phyloP scores from a whole-genome alignment of 1,140 invertebrate genomes.

The Macrobrachium rosenbergii region DNA sequence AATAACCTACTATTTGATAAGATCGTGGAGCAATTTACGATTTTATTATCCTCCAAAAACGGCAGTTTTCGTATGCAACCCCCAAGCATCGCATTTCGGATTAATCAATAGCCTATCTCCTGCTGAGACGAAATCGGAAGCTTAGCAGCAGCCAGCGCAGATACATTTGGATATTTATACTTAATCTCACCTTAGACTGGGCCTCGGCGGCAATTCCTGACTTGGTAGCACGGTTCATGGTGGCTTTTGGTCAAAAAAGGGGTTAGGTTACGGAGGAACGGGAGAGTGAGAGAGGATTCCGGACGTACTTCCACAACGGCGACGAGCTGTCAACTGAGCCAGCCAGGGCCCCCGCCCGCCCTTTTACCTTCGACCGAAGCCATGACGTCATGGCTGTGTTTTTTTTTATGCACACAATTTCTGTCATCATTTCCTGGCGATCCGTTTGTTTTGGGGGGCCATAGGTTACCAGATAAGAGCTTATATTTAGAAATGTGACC shows the following conservation, averaged over 20 bases:
- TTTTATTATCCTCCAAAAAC: no score
- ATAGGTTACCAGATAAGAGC: no score
- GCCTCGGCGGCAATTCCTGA: slow-evolving; percentile 95
- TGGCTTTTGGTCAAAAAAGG: not conserved
- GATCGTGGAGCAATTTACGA: no score
- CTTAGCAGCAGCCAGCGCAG: no score
- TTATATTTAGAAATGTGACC: no score
- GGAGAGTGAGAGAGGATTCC: not conserved
- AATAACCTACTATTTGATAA: no score
- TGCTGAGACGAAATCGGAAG: no score
- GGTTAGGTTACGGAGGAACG: not conserved
- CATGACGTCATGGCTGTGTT: not conserved
- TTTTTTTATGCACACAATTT: not conserved
- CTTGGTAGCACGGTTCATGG: slow-evolving; percentile 85
- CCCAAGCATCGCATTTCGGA: no score
- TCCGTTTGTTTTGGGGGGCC: no score
- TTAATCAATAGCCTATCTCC: no score
- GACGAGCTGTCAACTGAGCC: slow-evolving; percentile 21
- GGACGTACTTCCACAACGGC: not conserved
- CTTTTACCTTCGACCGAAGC: slow-evolving; percentile 28
- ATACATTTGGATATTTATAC: no score
- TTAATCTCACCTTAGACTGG: slow-evolving; percentile 86
- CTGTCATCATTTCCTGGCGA: not conserved
- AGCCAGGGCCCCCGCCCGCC: not conserved
- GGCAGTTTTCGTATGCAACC: no score